Evolutionary conservation across 2,888 invertebrate genomes (phyloP).

Genomic region (Dasypogon diadema): DNA sequence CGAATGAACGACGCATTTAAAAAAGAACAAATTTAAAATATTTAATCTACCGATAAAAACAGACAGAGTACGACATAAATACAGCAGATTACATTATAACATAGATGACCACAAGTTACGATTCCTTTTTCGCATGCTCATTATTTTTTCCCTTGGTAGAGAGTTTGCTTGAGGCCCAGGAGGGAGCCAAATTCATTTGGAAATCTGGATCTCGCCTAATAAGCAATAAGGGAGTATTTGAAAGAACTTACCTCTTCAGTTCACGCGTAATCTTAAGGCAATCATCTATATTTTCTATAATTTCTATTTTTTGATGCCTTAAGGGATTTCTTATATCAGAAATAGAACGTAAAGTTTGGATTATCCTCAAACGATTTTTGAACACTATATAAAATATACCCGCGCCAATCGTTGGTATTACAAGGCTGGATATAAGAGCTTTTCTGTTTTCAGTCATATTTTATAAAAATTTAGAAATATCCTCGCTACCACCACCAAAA

Average conservation of each 20-base stretch:
- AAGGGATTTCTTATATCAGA: constrained; percentile 59
- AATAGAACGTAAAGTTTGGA: constrained; percentile 58
- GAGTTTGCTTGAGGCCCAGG: too few species aligned
- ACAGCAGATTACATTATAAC: too few species aligned
- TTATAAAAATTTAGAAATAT: constrained; percentile 3
- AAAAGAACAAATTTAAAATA: too few species aligned
- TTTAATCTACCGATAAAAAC: too few species aligned
- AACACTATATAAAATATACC: constrained; percentile 64
- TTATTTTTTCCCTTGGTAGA: background rate
- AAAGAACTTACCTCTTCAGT: constrained; percentile 66
- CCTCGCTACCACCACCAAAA: background rate
- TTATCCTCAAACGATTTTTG: constrained; percentile 71
- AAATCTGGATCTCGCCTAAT: too few species aligned
- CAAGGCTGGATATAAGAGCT: constrained; percentile 43
- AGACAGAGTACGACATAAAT: too few species aligned
- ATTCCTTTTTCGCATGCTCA: too few species aligned
- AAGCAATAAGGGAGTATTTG: too few species aligned
- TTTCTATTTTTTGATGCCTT: constrained; percentile 62
- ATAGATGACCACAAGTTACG: too few species aligned
- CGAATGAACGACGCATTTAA: too few species aligned
- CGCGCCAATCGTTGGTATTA: constrained; percentile 61
- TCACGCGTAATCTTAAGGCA: constrained; percentile 62
- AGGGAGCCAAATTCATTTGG: too few species aligned
- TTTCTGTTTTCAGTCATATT: constrained; percentile 1
- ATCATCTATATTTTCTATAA: constrained; percentile 63